Base-by-base conservation (phyloP, 2,888 invertebrate genomes). In the Crioceris asparagi region DNA sequence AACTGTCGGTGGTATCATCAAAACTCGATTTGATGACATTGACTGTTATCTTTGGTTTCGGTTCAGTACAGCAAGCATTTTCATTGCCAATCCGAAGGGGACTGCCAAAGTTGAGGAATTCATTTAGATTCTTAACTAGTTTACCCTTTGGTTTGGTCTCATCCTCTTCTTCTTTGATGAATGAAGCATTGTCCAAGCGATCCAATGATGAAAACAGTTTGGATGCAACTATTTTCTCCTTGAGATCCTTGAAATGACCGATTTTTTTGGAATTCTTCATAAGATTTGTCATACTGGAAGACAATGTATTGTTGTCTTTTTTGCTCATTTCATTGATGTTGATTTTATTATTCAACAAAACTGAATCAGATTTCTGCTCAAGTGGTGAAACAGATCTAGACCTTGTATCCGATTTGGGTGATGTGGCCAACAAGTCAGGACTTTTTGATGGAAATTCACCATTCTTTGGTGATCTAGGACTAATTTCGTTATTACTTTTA, bases 71-170 rank as follows among this genome's bases (percentile, higher is more conserved):
- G 10, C 15, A n/a, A n/a, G n/a, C n/a, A n/a, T n/a, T n/a, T n/a
- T n/a, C n/a, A n/a, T n/a, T n/a, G n/a, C n/a, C n/a, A 7, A 30
- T 30, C 15, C 17, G 8, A 16, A 30, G 15, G 2, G 73, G 68
- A 2, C 77, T 71, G 1, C 84, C 77, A 53, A 87, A 81, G 54
- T 79, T 85, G 1, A 86, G 68, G 59, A 88, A 87, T 64, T 88
- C 87, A 54, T 86, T 86, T 23, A 88, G 68, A 61, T 87, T 87
- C 62, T 81, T 85, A 2, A 88, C 83, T 41, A 64, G 55, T 48
- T 59, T 61, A 12, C 53, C 56, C 37, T 48, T 54, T 56, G 70
- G 48, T 66, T 66, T 65, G 60, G 63, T 19, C 51, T 65, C 47
- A 41, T 55, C 36, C 51, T 66, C 47, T 41, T 55, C 37, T 51